Conservation (phyloP, 2,888 invertebrate genomes). For the Andricus curvator region DNA sequence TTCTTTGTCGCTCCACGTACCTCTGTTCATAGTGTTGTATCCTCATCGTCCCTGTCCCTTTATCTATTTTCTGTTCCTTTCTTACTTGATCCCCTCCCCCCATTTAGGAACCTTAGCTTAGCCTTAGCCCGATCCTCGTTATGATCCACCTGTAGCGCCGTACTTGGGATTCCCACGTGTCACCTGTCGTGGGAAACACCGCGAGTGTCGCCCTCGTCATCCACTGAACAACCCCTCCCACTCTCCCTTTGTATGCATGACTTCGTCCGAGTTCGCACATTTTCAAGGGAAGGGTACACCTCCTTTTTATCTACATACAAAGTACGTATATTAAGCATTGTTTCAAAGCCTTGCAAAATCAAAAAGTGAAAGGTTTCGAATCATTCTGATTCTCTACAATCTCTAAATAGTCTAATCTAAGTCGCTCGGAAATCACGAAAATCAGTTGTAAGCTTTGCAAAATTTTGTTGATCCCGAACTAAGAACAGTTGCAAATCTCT, state of each 20-base stretch:
- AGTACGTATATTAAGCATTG: too few relatives aligned
- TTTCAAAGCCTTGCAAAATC: too few relatives aligned
- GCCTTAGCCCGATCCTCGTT: constrained; percentile 20
- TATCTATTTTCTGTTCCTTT: constrained; percentile 1
- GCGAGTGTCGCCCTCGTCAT: constrained; percentile 57
- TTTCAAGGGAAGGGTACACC: neutral
- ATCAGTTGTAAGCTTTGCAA: too few relatives aligned
- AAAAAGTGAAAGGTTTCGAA: too few relatives aligned
- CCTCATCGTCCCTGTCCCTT: neutral
- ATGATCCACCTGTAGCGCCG: constrained; percentile 72
- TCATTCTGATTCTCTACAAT: too few relatives aligned
- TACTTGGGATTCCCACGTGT: constrained; percentile 75
- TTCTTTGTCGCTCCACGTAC: neutral
- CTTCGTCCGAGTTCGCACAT: neutral
- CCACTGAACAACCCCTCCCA: constrained; percentile 54
- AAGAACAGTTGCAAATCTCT: too few relatives aligned
- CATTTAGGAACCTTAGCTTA: neutral
- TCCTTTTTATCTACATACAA: neutral
- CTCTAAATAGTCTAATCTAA: too few relatives aligned
- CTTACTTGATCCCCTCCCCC: neutral
- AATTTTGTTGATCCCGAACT: too few relatives aligned
- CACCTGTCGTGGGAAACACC: constrained; percentile 76
- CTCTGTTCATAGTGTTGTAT: constrained; percentile 13
- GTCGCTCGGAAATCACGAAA: too few relatives aligned
- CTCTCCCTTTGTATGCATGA: constrained; percentile 52